phyloP scores from a whole-genome alignment of 2,113 vertebrate genomes.

The Leptobrachium ailaonicum region DNA sequence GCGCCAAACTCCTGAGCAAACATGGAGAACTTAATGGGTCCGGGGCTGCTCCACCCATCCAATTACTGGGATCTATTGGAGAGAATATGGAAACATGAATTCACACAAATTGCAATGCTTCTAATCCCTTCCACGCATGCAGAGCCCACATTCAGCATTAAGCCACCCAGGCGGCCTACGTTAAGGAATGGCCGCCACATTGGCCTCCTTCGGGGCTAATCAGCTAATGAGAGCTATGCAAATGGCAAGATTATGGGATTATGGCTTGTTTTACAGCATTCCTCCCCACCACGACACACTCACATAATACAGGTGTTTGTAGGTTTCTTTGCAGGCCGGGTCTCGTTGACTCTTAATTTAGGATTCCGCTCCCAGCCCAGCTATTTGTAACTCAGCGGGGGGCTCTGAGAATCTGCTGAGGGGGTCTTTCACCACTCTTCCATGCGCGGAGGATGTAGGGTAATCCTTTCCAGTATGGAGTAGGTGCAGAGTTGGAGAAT shows the following conservation, averaged over 20 bases:
- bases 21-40: constrained; percentile 87
- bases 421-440: constrained; percentile 77
- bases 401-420: constrained; percentile 77
- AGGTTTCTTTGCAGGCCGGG: constrained; percentile 80
- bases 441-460: no score
- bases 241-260: constrained; percentile 93
- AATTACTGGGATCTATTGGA: constrained; percentile 85
- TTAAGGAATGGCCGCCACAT: constrained; percentile 65
- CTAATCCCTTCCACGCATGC: constrained; percentile 90
- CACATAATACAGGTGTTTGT: constrained; percentile 93
- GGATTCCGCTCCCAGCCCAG: constrained; percentile 69
- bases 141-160: constrained; percentile 80
- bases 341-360: constrained; percentile 79
- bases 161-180: constrained; percentile 87
- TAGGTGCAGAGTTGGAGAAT: no score
- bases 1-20: constrained; percentile 87
- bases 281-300: constrained; percentile 70
- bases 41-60: constrained; percentile 87
- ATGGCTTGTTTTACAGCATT: constrained; percentile 78
- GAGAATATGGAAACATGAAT: constrained; percentile 80
- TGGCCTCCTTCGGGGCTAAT: constrained; percentile 73
- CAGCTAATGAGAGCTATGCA: constrained; percentile 86
- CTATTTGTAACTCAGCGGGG: constrained; percentile 78
- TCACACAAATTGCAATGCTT: constrained; percentile 84
- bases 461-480: no score